Percentiles rank a stretch among this genome's conserved stretches.
Evolutionary conservation across 2,888 invertebrate genomes (phyloP).

Genomic region (Lasioglossum vierecki): DNA sequence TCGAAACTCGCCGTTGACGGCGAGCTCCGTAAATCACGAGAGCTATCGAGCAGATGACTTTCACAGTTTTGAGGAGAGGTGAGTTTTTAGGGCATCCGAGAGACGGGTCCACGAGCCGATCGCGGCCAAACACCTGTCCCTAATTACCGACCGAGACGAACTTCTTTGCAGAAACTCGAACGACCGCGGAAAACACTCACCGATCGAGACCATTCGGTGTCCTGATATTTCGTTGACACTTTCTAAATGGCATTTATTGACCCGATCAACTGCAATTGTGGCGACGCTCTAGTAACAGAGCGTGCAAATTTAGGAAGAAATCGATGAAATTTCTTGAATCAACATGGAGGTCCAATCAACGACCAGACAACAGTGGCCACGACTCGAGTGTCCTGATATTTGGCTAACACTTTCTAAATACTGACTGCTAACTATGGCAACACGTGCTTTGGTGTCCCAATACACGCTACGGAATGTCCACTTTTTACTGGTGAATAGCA

Average conservation of each 20-base stretch:
- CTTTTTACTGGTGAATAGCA: not conserved
- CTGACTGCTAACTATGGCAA: not conserved
- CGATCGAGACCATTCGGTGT: not conserved
- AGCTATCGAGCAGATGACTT: constrained; percentile 20
- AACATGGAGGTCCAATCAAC: not conserved
- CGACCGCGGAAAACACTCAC: not conserved
- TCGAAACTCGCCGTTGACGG: constrained; percentile 21
- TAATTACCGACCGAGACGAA: constrained; percentile 1
- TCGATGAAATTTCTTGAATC: not conserved
- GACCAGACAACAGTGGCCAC: no score
- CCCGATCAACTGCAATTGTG: not conserved
- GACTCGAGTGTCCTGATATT: not conserved
- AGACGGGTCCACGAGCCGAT: not conserved
- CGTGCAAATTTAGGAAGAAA: not conserved
- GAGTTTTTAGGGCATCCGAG: not conserved
- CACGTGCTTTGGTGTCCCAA: not conserved
- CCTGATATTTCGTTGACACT: not conserved
- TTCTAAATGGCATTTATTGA: not conserved
- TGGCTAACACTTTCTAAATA: not conserved
- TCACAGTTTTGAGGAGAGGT: constrained; percentile 18
- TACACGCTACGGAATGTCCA: not conserved
- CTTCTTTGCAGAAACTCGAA: not conserved
- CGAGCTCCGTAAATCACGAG: constrained; percentile 20
- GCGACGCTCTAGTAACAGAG: not conserved
- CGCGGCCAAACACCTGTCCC: not conserved